Evolutionary conservation across 2,888 invertebrate genomes (phyloP).

Genomic region (Adineta ricciae): DNA sequence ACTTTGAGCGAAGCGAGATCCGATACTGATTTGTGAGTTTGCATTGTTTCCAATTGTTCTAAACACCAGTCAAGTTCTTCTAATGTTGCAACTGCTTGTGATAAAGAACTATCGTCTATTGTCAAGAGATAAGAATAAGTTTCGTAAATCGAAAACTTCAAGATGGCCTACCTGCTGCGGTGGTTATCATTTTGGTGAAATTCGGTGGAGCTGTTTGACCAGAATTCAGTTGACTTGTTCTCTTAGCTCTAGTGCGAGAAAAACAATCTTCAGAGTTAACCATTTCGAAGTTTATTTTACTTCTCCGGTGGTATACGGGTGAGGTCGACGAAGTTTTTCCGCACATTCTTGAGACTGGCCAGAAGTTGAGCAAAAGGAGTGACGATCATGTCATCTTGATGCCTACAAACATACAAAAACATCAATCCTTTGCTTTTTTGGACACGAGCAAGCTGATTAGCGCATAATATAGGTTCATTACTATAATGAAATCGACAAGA

Average conservation of each 20-base stretch:
- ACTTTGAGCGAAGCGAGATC: constrained; percentile 99
- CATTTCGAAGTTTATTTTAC: neutral
- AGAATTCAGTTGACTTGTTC: neutral
- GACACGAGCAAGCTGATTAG: neutral
- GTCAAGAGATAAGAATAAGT: neutral
- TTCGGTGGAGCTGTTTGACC: neutral
- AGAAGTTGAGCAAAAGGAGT: constrained; percentile 99
- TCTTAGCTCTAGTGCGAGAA: neutral
- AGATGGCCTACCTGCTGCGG: neutral
- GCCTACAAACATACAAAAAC: constrained; percentile 45
- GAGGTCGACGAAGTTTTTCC: constrained; percentile 91
- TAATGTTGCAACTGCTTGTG: constrained; percentile 74
- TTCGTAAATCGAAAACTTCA: neutral
- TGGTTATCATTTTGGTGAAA: neutral
- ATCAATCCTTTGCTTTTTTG: neutral
- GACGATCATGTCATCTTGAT: constrained; percentile 98
- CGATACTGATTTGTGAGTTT: constrained; percentile 95
- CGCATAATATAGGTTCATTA: neutral
- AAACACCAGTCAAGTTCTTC: constrained; percentile 99
- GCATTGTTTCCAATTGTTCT: constrained; percentile 97
- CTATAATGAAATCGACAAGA: neutral
- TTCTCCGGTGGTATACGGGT: constrained; percentile 60
- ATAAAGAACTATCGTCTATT: constrained; percentile 50
- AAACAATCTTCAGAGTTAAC: neutral
- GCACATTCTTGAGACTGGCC: constrained; percentile 92